Evolutionary conservation across 2,797 vertebrate species (phyloP).

Genomic region (Glyptemys insculpta): DNA sequence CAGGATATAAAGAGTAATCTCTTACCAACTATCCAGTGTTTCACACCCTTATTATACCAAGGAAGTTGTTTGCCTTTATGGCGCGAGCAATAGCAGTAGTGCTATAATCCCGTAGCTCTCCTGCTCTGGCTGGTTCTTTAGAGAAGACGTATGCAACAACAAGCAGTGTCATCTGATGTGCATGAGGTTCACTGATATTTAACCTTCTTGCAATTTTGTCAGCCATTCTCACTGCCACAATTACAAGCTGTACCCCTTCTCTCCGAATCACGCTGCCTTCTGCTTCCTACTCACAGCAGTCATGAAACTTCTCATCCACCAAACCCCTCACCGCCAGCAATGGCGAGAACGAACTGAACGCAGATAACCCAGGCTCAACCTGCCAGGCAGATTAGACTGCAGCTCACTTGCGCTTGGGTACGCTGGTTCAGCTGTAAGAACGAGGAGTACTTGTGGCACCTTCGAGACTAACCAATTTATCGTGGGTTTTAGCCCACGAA

Average conservation of each 20-base stretch:
- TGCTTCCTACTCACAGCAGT: not conserved
- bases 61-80: not conserved
- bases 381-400: not conserved
- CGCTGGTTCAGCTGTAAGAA: not conserved
- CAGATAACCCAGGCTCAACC: not conserved
- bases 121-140: not conserved
- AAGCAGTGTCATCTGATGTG: not conserved
- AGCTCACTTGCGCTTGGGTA: not conserved
- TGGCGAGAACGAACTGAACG: fast-evolving
- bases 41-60: not conserved
- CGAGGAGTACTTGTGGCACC: no score
- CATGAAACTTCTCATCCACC: fast-evolving
- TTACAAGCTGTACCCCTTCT: not conserved
- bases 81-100: not conserved
- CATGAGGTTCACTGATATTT: not conserved
- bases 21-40: fast-evolving
- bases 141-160: not conserved
- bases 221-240: not conserved
- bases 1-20: not conserved
- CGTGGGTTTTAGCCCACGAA: no score
- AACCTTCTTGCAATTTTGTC: not conserved
- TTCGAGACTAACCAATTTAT: no score
- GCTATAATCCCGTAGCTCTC: not conserved
- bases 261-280: not conserved
- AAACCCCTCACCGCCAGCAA: not conserved